Conservation (phyloP, 1,140 invertebrate genomes). For the Cardiocondyla obscurior region DNA sequence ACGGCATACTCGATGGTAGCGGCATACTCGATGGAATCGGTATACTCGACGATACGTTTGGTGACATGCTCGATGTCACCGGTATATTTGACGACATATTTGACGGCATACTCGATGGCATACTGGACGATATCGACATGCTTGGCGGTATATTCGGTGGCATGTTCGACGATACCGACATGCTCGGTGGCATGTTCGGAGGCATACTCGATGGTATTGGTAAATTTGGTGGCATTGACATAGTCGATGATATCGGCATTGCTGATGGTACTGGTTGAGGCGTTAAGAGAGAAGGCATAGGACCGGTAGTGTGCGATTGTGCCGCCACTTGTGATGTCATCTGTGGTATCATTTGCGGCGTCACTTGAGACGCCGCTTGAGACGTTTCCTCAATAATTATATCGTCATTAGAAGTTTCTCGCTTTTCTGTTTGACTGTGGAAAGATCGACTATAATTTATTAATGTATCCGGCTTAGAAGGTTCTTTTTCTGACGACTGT, state of each 20-base stretch:
- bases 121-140: conserved; percentile 45
- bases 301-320: conserved; percentile 35
- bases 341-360: conserved; percentile 43
- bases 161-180: conserved; percentile 56
- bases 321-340: conserved; percentile 32
- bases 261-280: conserved; percentile 43
- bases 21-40: conserved; percentile 53
- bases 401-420: conserved; percentile 68
- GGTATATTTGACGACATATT: conserved; percentile 36
- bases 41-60: conserved; percentile 58
- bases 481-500: conserved; percentile 60
- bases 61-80: conserved; percentile 39
- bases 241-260: conserved; percentile 41
- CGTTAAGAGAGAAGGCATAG: conserved; percentile 48
- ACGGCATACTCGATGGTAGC: conserved; percentile 45
- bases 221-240: conserved; percentile 51
- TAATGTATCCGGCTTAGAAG: conserved; percentile 48
- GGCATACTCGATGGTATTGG: conserved; percentile 53
- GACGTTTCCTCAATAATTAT: conserved; percentile 73
- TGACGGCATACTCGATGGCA: conserved; percentile 41
- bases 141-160: conserved; percentile 29
- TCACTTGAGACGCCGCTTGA: conserved; percentile 71
- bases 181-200: conserved; percentile 26
- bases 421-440: conserved; percentile 64
- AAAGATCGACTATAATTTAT: conserved; percentile 66